A percentile compares a stretch with the other conserved stretches of the same genome.
phyloP scores from a whole-genome alignment of 2,888 invertebrate species.

The Xylophagus ater region DNA sequence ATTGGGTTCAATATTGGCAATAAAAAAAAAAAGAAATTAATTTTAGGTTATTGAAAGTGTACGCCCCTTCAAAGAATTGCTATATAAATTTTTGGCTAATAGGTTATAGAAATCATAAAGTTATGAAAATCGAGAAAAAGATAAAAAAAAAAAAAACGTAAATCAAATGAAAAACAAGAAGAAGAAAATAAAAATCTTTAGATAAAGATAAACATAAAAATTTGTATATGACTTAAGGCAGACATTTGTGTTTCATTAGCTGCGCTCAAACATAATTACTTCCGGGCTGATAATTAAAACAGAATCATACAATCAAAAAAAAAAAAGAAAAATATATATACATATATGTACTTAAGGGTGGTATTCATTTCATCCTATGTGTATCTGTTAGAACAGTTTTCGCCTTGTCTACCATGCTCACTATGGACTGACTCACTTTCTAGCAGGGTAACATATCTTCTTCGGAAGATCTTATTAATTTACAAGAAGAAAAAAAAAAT shows the following conservation, averaged over 20 bases:
- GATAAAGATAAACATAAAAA: conserved; percentile 9
- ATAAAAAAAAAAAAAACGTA: not conserved
- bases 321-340: too few species aligned
- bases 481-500: too few species aligned
- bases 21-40: too few species aligned
- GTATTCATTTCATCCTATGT: too few species aligned
- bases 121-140: not conserved
- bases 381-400: too few species aligned
- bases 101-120: not conserved
- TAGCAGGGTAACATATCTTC: too few species aligned
- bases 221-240: conserved; percentile 9
- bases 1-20: too few species aligned
- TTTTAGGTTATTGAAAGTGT: not conserved
- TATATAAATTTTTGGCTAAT: not conserved
- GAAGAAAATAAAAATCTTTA: not conserved
- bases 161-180: not conserved
- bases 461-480: too few species aligned
- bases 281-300: conserved; percentile 10
- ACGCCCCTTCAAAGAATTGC: not conserved
- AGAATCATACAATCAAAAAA: not conserved
- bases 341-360: too few species aligned
- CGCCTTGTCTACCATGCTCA: too few species aligned
- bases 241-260: conserved; percentile 8
- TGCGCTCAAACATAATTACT: conserved; percentile 8
- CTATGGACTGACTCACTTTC: too few species aligned